These are phyloP conservation scores for Dorcus hopei DNA, from an alignment of 2,888 invertebrate genomes.

Conservation along the genomic window DNA sequence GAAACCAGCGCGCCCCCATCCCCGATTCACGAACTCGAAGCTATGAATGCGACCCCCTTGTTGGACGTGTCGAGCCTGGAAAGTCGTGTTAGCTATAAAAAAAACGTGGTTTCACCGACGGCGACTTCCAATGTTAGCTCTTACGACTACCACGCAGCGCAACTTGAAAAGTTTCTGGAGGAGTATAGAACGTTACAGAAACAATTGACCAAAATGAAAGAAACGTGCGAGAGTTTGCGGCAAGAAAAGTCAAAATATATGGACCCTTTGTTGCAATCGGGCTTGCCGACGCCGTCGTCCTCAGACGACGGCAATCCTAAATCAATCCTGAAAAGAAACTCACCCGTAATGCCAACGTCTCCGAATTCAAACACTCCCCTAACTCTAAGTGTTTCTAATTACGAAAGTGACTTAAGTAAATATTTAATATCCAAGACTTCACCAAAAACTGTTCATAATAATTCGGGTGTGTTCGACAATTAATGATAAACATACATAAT, in stretches of 20 bases:
- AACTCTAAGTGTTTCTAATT: constrained; percentile 51
- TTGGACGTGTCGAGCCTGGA: constrained; percentile 59
- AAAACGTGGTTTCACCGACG: constrained; percentile 20
- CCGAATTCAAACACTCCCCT: constrained; percentile 14
- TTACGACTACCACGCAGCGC: constrained; percentile 76
- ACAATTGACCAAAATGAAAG: constrained; percentile 77
- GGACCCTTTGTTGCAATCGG: constrained; percentile 50
- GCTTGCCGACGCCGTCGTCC: constrained; percentile 32
- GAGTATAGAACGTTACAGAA: constrained; percentile 75
- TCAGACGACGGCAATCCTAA: constrained; percentile 54
- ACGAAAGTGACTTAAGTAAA: constrained; percentile 53
- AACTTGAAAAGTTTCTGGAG: constrained; percentile 74
- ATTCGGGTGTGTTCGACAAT: constrained; percentile 2
- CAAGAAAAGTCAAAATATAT: constrained; percentile 42
- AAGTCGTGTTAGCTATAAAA: constrained; percentile 35
- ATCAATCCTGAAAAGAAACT: constrained; percentile 58
- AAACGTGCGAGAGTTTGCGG: constrained; percentile 68
- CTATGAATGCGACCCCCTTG: constrained; percentile 57
- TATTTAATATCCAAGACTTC: constrained; percentile 35
- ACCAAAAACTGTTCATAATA: constrained; percentile 2
- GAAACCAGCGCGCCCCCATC: constrained; percentile 65
- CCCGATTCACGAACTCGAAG: constrained; percentile 51
- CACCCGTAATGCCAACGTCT: constrained; percentile 29
- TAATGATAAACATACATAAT: neutral
- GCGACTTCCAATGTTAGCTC: constrained; percentile 50